Base-by-base conservation (phyloP, 2,888 invertebrate genomes). In the Lomographa bimaculata region DNA sequence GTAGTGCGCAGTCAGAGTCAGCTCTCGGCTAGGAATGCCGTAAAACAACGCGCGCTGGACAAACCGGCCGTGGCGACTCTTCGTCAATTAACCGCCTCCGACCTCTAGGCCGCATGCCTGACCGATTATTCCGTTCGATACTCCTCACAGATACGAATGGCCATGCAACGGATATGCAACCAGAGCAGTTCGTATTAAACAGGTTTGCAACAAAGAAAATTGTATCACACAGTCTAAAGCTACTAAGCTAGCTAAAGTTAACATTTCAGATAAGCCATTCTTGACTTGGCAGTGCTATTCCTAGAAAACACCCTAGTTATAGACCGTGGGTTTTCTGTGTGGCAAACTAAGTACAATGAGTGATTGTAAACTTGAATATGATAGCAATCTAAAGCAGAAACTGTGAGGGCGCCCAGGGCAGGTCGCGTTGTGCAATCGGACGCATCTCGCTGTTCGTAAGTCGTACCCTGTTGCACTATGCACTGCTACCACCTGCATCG, bases 61-160 rank as follows among this genome's bases (percentile, higher is more conserved):
- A 81, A 83, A 85, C 86, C 83, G 78, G 77, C 67, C 64, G 54
- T 50, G 68, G 72, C 77, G 70, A 65, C 69, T 79, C 76, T 71
- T 81, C 79, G 84, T 79, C 84, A 85, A 86, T 87, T 86, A 86
- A 84, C 85, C 79, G 83, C 76, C 69, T 69, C 66, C 79, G 80
- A 84, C 81, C 86, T 79, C 79, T 68, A 64, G 59, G 68, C 73
- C 62, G 73, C 72, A 68, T 72, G 70, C 70, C 71, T 60, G 56
- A 50, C 54, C 57, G 63, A 63, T 64, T 64, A 66, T 64, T 59
- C 50, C 55, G 57, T 57, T 59, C 57, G 66, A 73, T 76, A 72
- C 66, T 73, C 69, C 69, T 76, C 69, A 68, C 72, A 79, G 71
- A 72, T 69, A 64, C 32, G 27, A 38, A 26, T 20, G 21, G 40